Evolutionary conservation across 2,888 invertebrate species (phyloP).

Genomic region (Sthenelais limicola): DNA sequence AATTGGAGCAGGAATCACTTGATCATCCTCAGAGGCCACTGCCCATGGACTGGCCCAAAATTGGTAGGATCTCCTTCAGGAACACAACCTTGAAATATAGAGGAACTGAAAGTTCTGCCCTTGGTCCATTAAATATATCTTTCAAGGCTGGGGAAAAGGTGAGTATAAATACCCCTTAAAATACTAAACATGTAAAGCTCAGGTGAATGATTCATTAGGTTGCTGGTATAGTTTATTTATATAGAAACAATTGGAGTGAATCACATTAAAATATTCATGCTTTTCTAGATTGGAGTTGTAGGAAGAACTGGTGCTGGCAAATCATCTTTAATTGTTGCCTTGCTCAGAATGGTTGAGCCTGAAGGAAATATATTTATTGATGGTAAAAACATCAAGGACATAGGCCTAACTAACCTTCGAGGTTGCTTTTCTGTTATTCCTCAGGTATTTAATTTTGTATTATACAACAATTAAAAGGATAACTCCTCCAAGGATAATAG

Average conservation of each 20-base stretch:
- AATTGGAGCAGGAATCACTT: neutral
- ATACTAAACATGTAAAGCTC: too few relatives aligned
- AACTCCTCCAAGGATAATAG: too few relatives aligned
- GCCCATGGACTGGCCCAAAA: neutral
- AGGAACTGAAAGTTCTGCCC: neutral
- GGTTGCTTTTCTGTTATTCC: slow-evolving; percentile 1
- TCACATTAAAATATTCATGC: neutral
- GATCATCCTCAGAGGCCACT: neutral
- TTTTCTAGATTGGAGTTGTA: slow-evolving; percentile 9
- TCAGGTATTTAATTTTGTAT: too few relatives aligned
- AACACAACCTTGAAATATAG: neutral
- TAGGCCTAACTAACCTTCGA: slow-evolving; percentile 18
- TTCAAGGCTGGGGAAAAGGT: neutral
- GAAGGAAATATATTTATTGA: slow-evolving; percentile 7
- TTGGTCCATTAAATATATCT: neutral
- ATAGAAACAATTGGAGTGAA: neutral
- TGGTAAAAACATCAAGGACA: neutral
- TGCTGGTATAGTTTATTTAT: neutral
- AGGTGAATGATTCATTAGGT: neutral
- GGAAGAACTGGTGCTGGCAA: slow-evolving; percentile 11
- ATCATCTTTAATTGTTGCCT: neutral
- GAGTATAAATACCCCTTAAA: neutral
- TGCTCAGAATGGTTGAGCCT: slow-evolving; percentile 20
- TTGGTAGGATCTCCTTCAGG: neutral
- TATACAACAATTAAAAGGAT: neutral